A percentile compares a stretch with the other conserved stretches of the same genome.
Conservation (phyloP, 2,113 vertebrate species). For the Crypturellus undulatus region DNA sequence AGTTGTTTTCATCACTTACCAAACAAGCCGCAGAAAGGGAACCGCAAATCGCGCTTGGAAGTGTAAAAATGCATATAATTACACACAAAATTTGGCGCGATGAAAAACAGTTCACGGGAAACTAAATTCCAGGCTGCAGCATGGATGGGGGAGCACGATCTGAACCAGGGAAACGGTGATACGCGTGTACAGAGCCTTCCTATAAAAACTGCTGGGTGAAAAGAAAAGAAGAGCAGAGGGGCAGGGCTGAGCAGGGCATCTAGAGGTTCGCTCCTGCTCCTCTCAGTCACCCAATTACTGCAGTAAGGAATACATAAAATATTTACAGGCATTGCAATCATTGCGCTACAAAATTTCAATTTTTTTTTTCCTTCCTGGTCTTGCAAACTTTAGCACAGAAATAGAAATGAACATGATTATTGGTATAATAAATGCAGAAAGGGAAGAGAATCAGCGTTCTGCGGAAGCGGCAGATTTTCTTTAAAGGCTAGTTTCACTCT, state of each 20-base stretch:
- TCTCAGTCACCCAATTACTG: neutral
- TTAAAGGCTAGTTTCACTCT: neutral
- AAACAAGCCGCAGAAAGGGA: neutral
- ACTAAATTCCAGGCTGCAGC: neutral
- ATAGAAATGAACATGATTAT: neutral
- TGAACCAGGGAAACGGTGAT: neutral
- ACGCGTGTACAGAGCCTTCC: neutral
- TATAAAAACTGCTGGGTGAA: neutral
- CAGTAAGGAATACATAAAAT: neutral
- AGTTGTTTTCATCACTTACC: neutral
- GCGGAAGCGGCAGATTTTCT: neutral
- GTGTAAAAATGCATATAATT: neutral
- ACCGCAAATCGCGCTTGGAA: neutral
- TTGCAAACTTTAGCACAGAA: conserved; percentile 5
- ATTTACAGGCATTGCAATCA: neutral
- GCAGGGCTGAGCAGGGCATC: neutral
- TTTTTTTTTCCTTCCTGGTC: neutral
- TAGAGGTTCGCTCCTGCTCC: neutral
- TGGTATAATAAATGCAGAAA: conserved; percentile 22
- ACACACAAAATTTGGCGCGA: neutral
- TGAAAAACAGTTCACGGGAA: conserved; percentile 18
- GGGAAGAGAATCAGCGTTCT: neutral
- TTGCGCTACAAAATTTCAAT: neutral
- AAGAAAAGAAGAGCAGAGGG: neutral
- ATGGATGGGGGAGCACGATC: neutral